These are phyloP conservation scores for Uria lomvia DNA, from an alignment of 2,113 vertebrate species.

Conservation along the genomic window DNA sequence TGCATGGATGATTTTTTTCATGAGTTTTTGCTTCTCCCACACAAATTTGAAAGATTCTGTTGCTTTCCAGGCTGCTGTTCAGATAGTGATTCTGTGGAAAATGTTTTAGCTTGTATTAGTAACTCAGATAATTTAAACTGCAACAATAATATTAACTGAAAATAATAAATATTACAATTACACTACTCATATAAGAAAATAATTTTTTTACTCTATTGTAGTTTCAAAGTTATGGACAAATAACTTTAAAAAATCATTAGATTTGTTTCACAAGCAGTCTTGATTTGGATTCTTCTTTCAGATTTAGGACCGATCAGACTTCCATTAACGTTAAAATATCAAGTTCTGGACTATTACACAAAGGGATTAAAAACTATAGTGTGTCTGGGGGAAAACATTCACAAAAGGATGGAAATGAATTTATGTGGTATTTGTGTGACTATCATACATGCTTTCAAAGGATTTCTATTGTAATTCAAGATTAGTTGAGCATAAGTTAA, in stretches of 20 bases:
- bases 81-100: background rate
- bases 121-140: background rate
- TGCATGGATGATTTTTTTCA: background rate
- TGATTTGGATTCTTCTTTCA: background rate
- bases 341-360: background rate
- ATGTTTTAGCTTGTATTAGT: background rate
- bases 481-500: slow-evolving; percentile 64
- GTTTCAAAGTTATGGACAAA: background rate
- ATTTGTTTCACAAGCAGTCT: background rate
- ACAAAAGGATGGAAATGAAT: slow-evolving; percentile 40
- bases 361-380: background rate
- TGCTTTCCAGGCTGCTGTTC: background rate
- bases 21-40: background rate
- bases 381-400: slow-evolving; percentile 10
- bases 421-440: slow-evolving; percentile 38
- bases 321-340: background rate
- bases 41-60: background rate
- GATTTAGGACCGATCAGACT: background rate
- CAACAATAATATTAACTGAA: background rate
- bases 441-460: slow-evolving; percentile 46
- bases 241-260: background rate
- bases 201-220: background rate
- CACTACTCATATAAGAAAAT: background rate
- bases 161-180: background rate
- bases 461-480: slow-evolving; percentile 65